Conservation (phyloP, 2,888 invertebrate species). For the Atethmia centrago region DNA sequence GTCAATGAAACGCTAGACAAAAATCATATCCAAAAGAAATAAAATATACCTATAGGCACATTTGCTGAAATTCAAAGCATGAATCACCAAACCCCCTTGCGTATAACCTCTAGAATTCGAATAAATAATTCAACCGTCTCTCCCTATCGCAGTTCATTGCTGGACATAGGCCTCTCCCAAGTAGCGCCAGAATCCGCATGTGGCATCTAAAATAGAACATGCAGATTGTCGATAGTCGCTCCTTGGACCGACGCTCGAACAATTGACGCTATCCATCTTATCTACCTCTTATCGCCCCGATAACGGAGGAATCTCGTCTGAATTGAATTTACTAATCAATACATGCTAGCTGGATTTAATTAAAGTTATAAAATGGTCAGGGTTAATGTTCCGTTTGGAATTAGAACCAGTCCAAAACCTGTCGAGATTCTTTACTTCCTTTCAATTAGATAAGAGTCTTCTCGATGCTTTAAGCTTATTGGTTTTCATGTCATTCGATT, state of each 20-base stretch:
- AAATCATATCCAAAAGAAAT: background rate
- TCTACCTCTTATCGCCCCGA: constrained; percentile 70
- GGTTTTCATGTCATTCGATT: constrained; percentile 3
- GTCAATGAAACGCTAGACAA: background rate
- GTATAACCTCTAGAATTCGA: constrained; percentile 6
- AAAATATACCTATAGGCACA: no score
- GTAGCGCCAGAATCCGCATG: constrained; percentile 69
- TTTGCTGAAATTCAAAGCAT: background rate
- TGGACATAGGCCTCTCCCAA: constrained; percentile 58
- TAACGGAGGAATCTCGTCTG: constrained; percentile 61
- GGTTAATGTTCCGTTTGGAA: constrained; percentile 38
- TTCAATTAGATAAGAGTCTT: constrained; percentile 27
- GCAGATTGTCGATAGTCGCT: constrained; percentile 59
- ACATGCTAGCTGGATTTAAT: constrained; percentile 46
- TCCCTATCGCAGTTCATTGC: constrained; percentile 37
- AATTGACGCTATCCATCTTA: constrained; percentile 69
- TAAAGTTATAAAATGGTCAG: constrained; percentile 29
- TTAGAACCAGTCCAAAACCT: constrained; percentile 32
- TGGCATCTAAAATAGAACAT: constrained; percentile 77
- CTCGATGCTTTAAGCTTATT: background rate
- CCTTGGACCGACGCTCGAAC: constrained; percentile 60
- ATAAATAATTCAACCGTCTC: constrained; percentile 30
- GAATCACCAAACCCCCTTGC: background rate
- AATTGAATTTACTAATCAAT: constrained; percentile 58
- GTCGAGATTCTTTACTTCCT: constrained; percentile 20